Evolutionary conservation across 2,113 vertebrate genomes (phyloP).

Genomic region (Psittacara wagleri): DNA sequence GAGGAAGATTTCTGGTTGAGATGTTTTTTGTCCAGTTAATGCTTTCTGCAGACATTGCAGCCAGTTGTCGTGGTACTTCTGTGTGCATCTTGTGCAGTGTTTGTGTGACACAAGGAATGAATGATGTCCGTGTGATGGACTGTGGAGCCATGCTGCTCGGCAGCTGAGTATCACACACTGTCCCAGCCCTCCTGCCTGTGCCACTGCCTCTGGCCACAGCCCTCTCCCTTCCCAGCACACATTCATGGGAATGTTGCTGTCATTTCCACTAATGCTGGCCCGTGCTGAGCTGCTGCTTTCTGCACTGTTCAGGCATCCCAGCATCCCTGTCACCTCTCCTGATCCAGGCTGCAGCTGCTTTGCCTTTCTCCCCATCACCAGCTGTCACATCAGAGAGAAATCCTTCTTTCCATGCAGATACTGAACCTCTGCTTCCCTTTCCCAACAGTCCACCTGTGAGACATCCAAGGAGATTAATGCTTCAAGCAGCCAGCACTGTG

Average conservation of each 20-base stretch:
- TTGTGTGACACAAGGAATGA: background rate
- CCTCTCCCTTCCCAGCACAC: background rate
- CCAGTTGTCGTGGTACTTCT: background rate
- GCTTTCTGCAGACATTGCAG: background rate
- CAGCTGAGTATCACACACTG: rapidly evolving
- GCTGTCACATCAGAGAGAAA: background rate
- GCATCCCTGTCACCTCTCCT: background rate
- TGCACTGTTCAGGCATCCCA: background rate
- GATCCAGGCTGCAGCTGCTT: background rate
- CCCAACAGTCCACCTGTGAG: background rate
- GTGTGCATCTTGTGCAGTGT: background rate
- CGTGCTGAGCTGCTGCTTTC: background rate
- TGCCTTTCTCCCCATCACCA: background rate
- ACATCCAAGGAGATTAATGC: background rate
- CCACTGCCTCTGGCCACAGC: background rate
- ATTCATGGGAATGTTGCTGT: background rate
- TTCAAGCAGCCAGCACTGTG: background rate
- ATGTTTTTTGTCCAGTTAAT: background rate
- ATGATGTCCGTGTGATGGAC: rapidly evolving
- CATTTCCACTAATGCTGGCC: background rate
- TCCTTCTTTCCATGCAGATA: background rate
- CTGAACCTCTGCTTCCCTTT: background rate
- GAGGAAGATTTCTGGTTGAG: background rate
- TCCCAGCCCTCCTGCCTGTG: background rate
- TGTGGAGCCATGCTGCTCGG: background rate